Evolutionary conservation across 2,888 invertebrate genomes (phyloP), one percentile per base, ranked within the genome.

Genomic region (Acleris sparsana): DNA sequence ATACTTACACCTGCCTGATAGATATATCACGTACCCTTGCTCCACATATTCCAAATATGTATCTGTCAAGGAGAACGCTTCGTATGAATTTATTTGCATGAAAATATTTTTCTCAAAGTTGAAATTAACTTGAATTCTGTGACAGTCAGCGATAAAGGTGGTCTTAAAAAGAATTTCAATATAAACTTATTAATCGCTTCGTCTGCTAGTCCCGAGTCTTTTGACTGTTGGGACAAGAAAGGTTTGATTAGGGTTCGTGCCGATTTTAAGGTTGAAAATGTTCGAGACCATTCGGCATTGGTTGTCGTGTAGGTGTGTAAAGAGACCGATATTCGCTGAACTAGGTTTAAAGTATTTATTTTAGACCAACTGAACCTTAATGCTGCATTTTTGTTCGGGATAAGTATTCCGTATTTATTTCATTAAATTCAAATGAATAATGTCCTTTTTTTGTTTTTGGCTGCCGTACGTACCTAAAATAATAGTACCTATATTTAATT

Each of bases 11-110:
- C 43, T 49, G 51, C 46, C 53, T 57, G 52, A 66, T 66, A 61
- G 52, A 62, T 62, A 57, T 62, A 66, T 66, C 61, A 57, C 56
- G 57, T 62, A 33, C 18, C 53, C 18, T 63, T 63, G 33, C 55
- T 55, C 13, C 39, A 48, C 33, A 48, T 53, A 17, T 17, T 16
- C 52, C n/a, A 46, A 46, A 17, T 46, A 46, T n/a, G 46, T 46
- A 46, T 46, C 46, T 16, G 17, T 46, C 16, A 17, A 46, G 16
- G 46, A 7, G 39, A 39, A 13, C 39, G 13, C 39, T 39, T 39
- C 39, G 39, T 39, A 13, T 39, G 39, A 39, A 39, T 9, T 39
- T 9, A 4, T 39, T 39, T 39, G 39, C 13, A 13, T 39, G 39
- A 39, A 39, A 39, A 13, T 4, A 13, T 13, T 39, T 39, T 13